Base-by-base conservation (phyloP, 2,888 invertebrate genomes). In the Branchellion lobata region DNA sequence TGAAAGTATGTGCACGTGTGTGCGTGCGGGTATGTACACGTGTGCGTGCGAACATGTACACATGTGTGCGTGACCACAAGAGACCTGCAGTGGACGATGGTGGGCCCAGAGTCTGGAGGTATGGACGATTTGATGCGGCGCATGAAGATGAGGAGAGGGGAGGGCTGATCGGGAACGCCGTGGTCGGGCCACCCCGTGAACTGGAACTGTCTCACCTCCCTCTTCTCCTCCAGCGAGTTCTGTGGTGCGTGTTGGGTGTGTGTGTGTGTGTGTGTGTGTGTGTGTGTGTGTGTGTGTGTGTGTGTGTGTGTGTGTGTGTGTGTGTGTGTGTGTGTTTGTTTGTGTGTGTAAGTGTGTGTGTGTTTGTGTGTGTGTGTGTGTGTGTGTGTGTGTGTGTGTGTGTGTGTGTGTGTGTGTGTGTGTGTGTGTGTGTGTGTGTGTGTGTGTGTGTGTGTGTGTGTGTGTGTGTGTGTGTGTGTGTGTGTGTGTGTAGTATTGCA, bases 171-270 rank as follows among this genome's bases (percentile, higher is more conserved):
- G 1, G 99, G 98, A 1, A 99, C 98, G 0, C 91, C 98, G 86
- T 99, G 99, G 89, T 99, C 99, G 0, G 99, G 98, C 99, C 99
- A 99, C 2, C 98, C 98, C 0, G 98, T 99, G 87, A 98, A 99
- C 88, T 99, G 99, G 84, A 98, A 90, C 87, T 99, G 99, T 85
- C 96, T 94, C 78, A 99, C 92, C 88, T 99, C 98, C 0, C 98
- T 91, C 36, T 94, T 92, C 86, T 87, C 87, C 29, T 85, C 85
- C 75, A 84, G 85, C 40, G 87, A 86, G 83, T 86, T 86, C 87
- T 86, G 84, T 27, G n/a, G 84, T 82, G 40, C 5, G 5, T 40
- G 5, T 40, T 40, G 5, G 14, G 5, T 40, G 5, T 40, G 5
- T 40, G 5, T 40, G 40, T 40, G 8, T 40, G 40, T 8, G 5